Conservation (phyloP, 2,113 vertebrate genomes). For the Rostratula benghalensis region DNA sequence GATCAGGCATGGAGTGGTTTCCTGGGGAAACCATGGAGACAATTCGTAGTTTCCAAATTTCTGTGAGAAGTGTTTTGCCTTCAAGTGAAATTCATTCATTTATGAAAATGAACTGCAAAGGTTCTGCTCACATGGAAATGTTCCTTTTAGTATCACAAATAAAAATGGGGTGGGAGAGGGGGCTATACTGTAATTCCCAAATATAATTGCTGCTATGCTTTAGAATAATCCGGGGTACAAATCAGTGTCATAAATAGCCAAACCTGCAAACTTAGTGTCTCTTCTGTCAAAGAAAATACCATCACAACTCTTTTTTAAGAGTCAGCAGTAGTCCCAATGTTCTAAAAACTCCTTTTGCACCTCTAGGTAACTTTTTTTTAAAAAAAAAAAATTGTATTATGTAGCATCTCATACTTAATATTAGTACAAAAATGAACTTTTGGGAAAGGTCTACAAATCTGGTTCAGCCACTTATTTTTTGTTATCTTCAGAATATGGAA, state of each 20-base stretch:
- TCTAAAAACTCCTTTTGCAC: not conserved
- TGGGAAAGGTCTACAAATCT: not conserved
- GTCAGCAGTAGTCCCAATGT: not conserved
- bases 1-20: not conserved
- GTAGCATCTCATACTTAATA: not conserved
- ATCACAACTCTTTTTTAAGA: not conserved
- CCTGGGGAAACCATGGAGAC: not conserved
- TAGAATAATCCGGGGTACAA: not conserved
- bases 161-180: no score
- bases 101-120: not conserved
- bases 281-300: not conserved
- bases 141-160: not conserved
- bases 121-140: not conserved
- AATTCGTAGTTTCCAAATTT: not conserved
- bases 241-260: not conserved
- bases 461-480: not conserved
- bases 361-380: not conserved
- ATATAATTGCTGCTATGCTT: not conserved
- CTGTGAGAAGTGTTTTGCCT: not conserved
- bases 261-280: fast-evolving
- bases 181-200: not conserved
- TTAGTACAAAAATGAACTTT: not conserved
- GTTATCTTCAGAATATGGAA: not conserved
- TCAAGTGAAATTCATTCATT: not conserved
- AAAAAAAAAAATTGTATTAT: not conserved